phyloP scores from a whole-genome alignment of 2,888 invertebrate species.

The Meta bourneti region DNA sequence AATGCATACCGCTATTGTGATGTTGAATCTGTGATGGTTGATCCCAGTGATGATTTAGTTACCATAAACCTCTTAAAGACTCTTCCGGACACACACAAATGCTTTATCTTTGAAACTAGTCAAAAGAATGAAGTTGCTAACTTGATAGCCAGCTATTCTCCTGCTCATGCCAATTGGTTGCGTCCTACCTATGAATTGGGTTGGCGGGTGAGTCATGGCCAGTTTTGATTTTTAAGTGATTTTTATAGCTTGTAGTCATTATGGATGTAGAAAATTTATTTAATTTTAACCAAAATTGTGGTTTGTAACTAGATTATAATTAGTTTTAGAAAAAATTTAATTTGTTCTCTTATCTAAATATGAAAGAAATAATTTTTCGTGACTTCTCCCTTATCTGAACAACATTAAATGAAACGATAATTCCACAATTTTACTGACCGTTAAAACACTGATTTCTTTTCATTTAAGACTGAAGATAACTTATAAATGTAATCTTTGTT shows the following conservation, averaged over 20 bases:
- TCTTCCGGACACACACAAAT: constrained; percentile 85
- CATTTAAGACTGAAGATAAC: too few species aligned
- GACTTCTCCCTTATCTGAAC: too few species aligned
- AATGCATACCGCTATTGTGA: constrained; percentile 94
- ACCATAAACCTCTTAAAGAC: constrained; percentile 90
- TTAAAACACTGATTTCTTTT: too few species aligned
- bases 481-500: too few species aligned
- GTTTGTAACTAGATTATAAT: too few species aligned
- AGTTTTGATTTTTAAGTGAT: background rate
- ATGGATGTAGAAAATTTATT: too few species aligned
- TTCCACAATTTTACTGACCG: too few species aligned
- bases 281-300: too few species aligned
- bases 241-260: background rate
- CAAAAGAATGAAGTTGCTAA: constrained; percentile 96
- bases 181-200: constrained; percentile 79
- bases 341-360: too few species aligned
- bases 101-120: constrained; percentile 94
- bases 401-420: too few species aligned
- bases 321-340: too few species aligned
- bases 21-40: constrained; percentile 93
- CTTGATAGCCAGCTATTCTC: constrained; percentile 94
- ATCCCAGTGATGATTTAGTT: constrained; percentile 94
- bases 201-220: constrained; percentile 74
- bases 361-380: too few species aligned
- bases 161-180: constrained; percentile 86